A percentile compares a stretch with the other conserved stretches of the same genome.
Conservation (phyloP, 2,797 vertebrate species). For the Neostethus bicornis region DNA sequence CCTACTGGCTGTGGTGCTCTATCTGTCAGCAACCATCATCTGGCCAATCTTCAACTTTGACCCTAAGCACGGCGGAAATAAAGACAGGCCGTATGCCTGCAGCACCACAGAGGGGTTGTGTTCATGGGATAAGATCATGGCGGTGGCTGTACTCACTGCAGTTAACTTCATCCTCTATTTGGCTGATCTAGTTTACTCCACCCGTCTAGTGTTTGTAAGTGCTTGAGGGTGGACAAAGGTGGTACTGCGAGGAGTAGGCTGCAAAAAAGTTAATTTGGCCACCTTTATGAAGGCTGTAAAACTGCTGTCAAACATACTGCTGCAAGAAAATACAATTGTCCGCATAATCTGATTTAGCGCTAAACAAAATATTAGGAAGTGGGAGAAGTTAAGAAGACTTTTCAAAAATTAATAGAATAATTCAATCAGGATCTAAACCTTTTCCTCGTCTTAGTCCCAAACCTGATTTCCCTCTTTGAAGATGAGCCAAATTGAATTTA, state of each 20-base stretch:
- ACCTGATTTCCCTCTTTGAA: background rate
- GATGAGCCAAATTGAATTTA: conserved; percentile 49
- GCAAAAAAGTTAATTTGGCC: conserved; percentile 53
- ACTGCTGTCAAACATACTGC: conserved; percentile 20
- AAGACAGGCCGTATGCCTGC: conserved; percentile 52
- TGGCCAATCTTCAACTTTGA: conserved; percentile 91
- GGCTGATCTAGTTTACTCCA: conserved; percentile 81
- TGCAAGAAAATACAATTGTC: conserved; percentile 2
- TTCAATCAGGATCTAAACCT: background rate
- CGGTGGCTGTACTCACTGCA: conserved; percentile 73
- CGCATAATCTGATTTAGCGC: background rate
- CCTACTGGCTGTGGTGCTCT: conserved; percentile 84
- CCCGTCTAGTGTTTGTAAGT: conserved; percentile 77
- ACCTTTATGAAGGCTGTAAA: conserved; percentile 25
- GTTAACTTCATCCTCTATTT: conserved; percentile 82
- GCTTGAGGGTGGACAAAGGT: conserved; percentile 54
- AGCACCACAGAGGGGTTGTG: conserved; percentile 47
- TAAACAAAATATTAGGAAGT: background rate
- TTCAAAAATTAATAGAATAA: background rate
- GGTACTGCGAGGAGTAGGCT: conserved; percentile 30
- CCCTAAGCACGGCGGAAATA: conserved; percentile 65
- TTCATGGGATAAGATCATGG: conserved; percentile 71
- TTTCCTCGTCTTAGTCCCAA: background rate
- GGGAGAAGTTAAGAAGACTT: background rate
- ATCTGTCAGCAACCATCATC: conserved; percentile 84